These are phyloP conservation scores for Nezara viridula DNA, from an alignment of 2,888 invertebrate genomes.

Conservation along the genomic window DNA sequence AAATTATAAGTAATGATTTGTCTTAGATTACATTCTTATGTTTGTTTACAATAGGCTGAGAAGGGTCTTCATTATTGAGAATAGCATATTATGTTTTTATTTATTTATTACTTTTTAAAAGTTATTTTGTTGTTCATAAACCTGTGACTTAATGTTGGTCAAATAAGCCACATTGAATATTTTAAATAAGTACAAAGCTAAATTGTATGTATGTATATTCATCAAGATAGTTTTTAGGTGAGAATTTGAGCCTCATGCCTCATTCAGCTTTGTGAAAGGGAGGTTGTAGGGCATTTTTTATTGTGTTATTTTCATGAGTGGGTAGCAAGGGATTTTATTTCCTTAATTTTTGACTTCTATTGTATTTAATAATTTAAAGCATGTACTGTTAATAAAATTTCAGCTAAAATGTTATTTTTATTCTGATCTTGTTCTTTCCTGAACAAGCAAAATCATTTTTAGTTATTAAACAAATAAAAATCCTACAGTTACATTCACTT, in stretches of 20 bases:
- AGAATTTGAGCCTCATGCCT: not conserved
- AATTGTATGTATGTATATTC: not conserved
- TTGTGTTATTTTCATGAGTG: not conserved
- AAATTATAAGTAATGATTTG: not conserved
- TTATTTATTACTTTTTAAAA: not conserved
- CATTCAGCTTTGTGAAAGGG: not conserved
- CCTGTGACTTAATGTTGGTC: not conserved
- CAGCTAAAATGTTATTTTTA: not conserved
- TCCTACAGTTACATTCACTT: not conserved
- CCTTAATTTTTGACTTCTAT: not conserved
- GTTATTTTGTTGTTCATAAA: not conserved
- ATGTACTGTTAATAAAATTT: not conserved
- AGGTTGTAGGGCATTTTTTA: not conserved
- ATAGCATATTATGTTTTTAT: not conserved
- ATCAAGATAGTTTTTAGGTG: not conserved
- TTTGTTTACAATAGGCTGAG: not conserved
- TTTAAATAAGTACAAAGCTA: not conserved
- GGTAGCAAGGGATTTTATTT: not conserved
- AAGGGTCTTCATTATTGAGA: not conserved
- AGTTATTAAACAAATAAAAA: not conserved
- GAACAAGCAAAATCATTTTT: not conserved
- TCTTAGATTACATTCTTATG: not conserved
- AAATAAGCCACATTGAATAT: not conserved
- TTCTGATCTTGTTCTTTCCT: not conserved
- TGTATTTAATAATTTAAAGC: not conserved